Evolutionary conservation across 1,140 invertebrate species (phyloP), one percentile per base, ranked within the genome.

Genomic region (Euborellia annulipes): DNA sequence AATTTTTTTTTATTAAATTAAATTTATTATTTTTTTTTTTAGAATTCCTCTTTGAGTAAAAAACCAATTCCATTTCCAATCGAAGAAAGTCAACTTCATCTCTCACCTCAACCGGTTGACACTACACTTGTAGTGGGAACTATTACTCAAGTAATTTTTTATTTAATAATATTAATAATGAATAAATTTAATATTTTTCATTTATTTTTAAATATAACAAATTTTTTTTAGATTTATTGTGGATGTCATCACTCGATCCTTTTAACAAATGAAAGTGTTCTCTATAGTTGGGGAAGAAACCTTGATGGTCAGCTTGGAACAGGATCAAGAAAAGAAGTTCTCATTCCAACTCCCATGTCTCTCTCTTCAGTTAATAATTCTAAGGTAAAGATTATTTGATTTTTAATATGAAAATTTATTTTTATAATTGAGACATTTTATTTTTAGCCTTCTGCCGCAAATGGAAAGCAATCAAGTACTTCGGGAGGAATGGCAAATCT

Each of bases 241-340:
- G 81, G 81, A 13, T 76, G 71, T 54, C 73, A 78, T 52, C 81
- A 85, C 56, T 75, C 70, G 40, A 67, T 72, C 13, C 52, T 82
- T n/a, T 52, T 82, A 22, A 80, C 77, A 3, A 66, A 67, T 40
- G 67, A 73, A 50, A 78, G 77, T 13, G 67, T 67, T 22, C 61
- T 82, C 2, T 82, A 75, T 52, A 69, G 71, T 1, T 83, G 79
- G 78, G 81, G 81, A 21, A 62, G 72, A 34, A 82, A 79, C 60
- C 57, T 76, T 14, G 78, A 82, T 56, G 79, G 76, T 13, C 80
- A 82, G 59, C 59, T 81, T 45, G 80, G 80, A n/a, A 72, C 72
- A 48, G 69, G 71, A 32, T 66, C 62, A 7, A 61, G 70, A 50
- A 67, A 69, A 47, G 67, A 69, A 51, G 56, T 70, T 2, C 16